phyloP scores from a whole-genome alignment of 2,797 vertebrate species.

The Enteromius anoplus region DNA sequence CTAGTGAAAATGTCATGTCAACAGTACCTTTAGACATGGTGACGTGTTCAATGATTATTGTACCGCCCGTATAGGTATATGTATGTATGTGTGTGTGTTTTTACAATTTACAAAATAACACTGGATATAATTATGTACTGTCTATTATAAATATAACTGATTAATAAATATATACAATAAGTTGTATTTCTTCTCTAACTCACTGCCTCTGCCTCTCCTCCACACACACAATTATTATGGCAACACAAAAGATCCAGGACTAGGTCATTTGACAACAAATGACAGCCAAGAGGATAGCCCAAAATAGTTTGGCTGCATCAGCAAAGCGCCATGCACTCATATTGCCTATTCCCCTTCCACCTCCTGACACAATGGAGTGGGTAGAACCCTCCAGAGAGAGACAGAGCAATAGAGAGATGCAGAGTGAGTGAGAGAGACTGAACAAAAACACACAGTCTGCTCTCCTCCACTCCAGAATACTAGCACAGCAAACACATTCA shows the following conservation, averaged over 20 bases:
- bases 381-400: constrained; percentile 46
- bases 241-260: constrained; percentile 51
- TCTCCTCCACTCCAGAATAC: constrained; percentile 47
- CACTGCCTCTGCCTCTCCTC: not conserved
- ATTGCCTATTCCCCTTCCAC: constrained; percentile 52
- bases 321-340: constrained; percentile 49
- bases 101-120: constrained; percentile 5
- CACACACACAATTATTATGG: constrained; percentile 41
- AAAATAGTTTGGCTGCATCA: constrained; percentile 63
- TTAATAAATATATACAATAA: constrained; percentile 25
- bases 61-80: no score
- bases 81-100: not conserved
- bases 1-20: no score
- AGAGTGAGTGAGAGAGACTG: constrained; percentile 28
- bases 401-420: constrained; percentile 44
- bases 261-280: constrained; percentile 57
- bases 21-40: no score
- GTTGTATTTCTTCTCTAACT: not conserved
- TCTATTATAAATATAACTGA: constrained; percentile 3
- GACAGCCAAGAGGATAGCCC: constrained; percentile 49
- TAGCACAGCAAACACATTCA: constrained; percentile 38
- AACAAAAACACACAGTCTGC: constrained; percentile 48
- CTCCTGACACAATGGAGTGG: constrained; percentile 50
- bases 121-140: not conserved
- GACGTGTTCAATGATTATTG: no score